Evolutionary conservation across 1,140 invertebrate genomes (phyloP), one percentile per base, ranked within the genome.

Genomic region (Drosophila setifemur): DNA sequence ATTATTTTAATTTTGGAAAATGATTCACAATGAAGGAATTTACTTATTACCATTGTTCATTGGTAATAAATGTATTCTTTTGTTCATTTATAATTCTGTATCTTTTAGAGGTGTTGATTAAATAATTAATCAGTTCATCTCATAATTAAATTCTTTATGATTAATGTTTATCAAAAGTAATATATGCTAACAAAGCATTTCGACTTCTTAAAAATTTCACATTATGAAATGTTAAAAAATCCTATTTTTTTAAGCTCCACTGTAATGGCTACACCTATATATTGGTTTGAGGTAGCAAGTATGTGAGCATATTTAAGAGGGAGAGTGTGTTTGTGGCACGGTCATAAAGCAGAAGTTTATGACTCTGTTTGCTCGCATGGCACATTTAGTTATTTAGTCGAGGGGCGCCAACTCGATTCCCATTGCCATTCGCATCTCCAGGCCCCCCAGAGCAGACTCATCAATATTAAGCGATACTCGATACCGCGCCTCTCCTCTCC

Each of bases 301-400:
- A 23, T 26, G 42, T 44, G 19, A 14, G 8, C 25, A 7, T 7
- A n/a, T 8, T n/a, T 11, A 6, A 37, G 23, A 29, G 35, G 12
- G 53, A 39, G 60, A 55, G 44, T 39, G 31, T 49, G 52, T 64
- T 48, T 48, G 28, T 61, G 33, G 18, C 33, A 28, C 55, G 55
- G 81, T 52, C 81, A 85, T 86, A 85, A 86, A 85, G 50, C 60
- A 74, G 48, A 85, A 85, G 79, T 85, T 85, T 85, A 85, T 85
- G 79, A 85, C 79, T 85, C 60, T 85, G 79, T 85, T 83, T 86
- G 79, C 70, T 85, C 64, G 58, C 69, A 70, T 73, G 68, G 61
- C 77, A 58, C 72, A 82, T 81, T 78, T 73, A 83, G 78, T 82
- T 73, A 77, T 83, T 83, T 66, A 52, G 69, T 73, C 78, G 52